These are phyloP conservation scores for Lagorchestes hirsutus DNA, from an alignment of 2,797 vertebrate genomes.

Conservation along the genomic window DNA sequence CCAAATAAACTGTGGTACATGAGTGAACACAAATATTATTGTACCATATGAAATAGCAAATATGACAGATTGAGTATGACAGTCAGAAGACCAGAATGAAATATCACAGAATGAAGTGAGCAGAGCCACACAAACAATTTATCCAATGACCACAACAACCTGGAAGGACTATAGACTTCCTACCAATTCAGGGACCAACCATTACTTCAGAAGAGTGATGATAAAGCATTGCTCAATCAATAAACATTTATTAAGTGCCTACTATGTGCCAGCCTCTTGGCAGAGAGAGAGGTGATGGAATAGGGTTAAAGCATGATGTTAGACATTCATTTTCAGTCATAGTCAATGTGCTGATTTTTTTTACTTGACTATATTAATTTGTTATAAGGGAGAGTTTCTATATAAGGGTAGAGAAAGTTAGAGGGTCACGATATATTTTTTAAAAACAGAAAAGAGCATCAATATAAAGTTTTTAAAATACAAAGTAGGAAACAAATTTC, in stretches of 20 bases:
- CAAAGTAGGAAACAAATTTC: background rate
- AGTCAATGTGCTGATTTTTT: background rate
- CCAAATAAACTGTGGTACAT: background rate
- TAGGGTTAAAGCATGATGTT: background rate
- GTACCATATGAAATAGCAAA: background rate
- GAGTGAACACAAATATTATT: background rate
- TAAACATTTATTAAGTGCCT: background rate
- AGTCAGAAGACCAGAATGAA: background rate
- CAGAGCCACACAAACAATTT: background rate
- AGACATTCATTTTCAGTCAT: background rate
- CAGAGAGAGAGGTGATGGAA: background rate
- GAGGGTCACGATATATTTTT: background rate
- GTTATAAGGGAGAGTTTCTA: background rate
- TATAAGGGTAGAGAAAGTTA: background rate
- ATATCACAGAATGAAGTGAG: background rate
- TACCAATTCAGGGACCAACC: background rate
- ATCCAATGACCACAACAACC: background rate
- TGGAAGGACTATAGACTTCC: background rate
- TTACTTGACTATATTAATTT: background rate
- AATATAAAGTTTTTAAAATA: background rate
- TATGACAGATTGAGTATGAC: background rate
- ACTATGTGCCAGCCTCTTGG: background rate
- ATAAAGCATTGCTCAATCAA: background rate
- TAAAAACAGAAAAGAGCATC: background rate
- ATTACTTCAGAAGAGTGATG: background rate